These are phyloP conservation scores for Lepidurus apus DNA, from an alignment of 1,140 invertebrate genomes.

Conservation along the genomic window DNA sequence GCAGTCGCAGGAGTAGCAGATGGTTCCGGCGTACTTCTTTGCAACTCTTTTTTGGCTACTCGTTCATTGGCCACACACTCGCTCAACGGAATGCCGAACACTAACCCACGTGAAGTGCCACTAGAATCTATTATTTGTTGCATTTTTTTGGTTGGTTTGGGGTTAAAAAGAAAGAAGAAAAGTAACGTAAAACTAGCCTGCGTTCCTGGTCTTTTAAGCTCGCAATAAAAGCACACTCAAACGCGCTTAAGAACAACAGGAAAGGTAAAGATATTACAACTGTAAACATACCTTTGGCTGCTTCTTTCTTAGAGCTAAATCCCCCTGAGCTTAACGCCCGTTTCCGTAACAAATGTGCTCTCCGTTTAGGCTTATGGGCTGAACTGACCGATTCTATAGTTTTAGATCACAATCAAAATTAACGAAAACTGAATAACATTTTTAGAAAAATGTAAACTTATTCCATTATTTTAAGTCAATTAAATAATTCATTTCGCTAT, in stretches of 20 bases:
- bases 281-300: conserved; percentile 56
- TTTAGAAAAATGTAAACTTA: neutral
- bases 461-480: neutral
- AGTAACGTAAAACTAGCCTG: conserved; percentile 7
- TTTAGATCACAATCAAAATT: neutral
- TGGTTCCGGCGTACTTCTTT: conserved; percentile 32
- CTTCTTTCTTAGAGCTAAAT: conserved; percentile 63
- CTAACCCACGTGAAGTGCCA: conserved; percentile 46
- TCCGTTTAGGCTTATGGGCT: conserved; percentile 60
- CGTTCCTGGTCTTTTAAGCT: neutral
- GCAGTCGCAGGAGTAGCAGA: conserved; percentile 23
- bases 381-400: conserved; percentile 23
- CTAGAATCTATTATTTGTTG: conserved; percentile 12
- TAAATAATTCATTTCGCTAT: conserved; percentile 31
- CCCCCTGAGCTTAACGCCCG: conserved; percentile 77
- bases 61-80: conserved; percentile 74
- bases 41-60: conserved; percentile 31
- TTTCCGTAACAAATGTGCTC: conserved; percentile 68
- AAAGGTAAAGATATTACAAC: conserved; percentile 26
- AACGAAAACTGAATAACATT: neutral
- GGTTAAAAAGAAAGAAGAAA: conserved; percentile 7
- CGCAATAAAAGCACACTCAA: conserved; percentile 5
- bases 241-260: neutral
- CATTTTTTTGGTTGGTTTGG: neutral
- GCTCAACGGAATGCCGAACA: conserved; percentile 75